Base-by-base conservation (phyloP, 1,140 invertebrate species). In the Paracyclopina nana region DNA sequence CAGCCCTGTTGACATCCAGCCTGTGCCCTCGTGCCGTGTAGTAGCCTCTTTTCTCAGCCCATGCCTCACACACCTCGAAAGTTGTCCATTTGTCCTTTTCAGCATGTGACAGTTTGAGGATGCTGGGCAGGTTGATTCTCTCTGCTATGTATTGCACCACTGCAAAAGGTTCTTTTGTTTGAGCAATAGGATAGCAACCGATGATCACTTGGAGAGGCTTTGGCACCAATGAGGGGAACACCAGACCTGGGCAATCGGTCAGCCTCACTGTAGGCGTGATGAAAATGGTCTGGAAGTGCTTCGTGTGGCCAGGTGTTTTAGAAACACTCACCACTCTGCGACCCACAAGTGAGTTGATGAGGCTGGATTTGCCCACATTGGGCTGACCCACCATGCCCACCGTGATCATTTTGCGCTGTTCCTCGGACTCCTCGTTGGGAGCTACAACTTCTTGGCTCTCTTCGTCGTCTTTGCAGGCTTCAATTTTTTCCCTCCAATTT, bases 271-370 rank as follows among this genome's bases (percentile, higher is more conserved):
- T 79, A 14, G 71, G 70, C 1, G 87, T 92, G 1, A 95, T 65
- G 62, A 77, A 91, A 59, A 95, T 94, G 0, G 91, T 96, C 66
- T 96, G 91, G 60, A 95, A 95, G 67, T 96, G 86, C 65, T 96
- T 95, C 0, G 91, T 95, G 61, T 95, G 90, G 1, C 90, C 90
- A 0, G 90, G 90, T 1, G 90, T 95, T 57, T 72, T 73, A 0
- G 12, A 24, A 9, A 46, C 41, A 53, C 9, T 30, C 31, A 50
- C 53, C 56, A 76, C 75, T 66, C 77, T 77, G 59, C 71, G 74
- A n/a, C 90, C 90, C 72, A 90, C 86, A 0, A 95, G 61, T 0
- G 85, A 82, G 70, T 95, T 96, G 60, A 95, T 80, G 4, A 95
- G 61, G 0, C 88, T 92, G 0, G 86, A 92, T 68, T 96, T 95